These are phyloP conservation scores for Tetrax tetrax DNA, from an alignment of 2,113 vertebrate genomes.

Conservation along the genomic window DNA sequence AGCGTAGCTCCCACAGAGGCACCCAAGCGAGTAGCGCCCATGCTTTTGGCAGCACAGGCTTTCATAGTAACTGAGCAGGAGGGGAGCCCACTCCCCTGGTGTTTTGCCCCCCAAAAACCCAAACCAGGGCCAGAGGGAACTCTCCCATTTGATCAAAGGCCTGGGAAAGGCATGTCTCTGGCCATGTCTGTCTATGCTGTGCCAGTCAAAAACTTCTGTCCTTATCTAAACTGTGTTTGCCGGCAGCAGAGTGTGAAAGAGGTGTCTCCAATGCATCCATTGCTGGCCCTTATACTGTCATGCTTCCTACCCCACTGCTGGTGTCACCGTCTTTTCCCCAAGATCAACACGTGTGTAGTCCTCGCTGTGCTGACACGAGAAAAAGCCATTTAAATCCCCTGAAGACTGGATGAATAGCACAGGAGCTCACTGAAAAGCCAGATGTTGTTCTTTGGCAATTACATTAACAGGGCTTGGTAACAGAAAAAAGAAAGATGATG, in stretches of 20 bases:
- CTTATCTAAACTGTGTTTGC: not conserved
- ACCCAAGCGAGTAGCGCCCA: not conserved
- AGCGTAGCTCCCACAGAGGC: not conserved
- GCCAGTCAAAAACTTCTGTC: not conserved
- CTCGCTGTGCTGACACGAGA: not conserved
- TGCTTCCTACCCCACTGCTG: not conserved
- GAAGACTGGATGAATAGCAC: constrained; percentile 15
- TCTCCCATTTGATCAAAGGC: not conserved
- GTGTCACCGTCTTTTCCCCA: not conserved
- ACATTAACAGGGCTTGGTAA: not conserved
- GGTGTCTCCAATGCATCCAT: not conserved
- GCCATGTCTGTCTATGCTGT: not conserved
- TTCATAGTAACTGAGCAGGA: not conserved
- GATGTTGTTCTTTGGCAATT: constrained; percentile 20
- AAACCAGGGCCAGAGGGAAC: not conserved
- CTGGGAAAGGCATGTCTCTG: not conserved
- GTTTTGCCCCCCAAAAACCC: not conserved
- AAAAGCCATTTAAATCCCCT: constrained; percentile 27
- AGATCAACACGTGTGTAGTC: not conserved
- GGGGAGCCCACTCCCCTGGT: not conserved
- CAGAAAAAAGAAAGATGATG: not conserved
- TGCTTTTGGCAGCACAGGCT: not conserved
- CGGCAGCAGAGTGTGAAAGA: not conserved
- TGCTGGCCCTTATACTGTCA: not conserved
- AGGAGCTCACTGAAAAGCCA: constrained; percentile 50